These are phyloP conservation scores for Rousettus leschenaultii DNA, from an alignment of 2,113 vertebrate genomes.

Conservation along the genomic window DNA sequence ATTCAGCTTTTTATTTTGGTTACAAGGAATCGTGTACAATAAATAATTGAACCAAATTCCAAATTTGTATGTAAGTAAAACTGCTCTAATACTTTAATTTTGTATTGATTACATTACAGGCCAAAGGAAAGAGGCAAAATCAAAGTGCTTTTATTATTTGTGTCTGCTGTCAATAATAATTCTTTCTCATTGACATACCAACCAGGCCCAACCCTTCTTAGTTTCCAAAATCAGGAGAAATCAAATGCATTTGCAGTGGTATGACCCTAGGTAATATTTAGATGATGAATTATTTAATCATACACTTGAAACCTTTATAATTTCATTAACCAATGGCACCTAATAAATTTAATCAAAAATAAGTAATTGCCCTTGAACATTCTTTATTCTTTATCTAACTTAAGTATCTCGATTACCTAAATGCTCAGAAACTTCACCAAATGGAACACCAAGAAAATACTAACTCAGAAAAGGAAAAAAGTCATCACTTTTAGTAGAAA, in stretches of 20 bases:
- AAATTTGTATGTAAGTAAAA: neutral
- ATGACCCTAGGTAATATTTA: too few relatives aligned
- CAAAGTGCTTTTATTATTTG: neutral
- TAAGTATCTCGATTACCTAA: neutral
- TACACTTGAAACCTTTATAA: too few relatives aligned
- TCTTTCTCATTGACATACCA: too few relatives aligned
- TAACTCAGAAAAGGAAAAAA: neutral
- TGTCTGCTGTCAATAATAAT: neutral
- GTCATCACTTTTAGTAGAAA: neutral
- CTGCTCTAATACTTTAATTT: neutral
- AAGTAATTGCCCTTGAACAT: neutral
- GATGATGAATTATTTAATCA: too few relatives aligned
- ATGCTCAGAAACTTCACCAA: neutral
- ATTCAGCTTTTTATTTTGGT: neutral
- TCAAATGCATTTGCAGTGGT: too few relatives aligned
- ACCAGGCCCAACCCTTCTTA: too few relatives aligned
- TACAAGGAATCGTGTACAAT: constrained; percentile 18
- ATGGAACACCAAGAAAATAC: neutral
- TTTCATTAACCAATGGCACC: too few relatives aligned
- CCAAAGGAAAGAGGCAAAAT: neutral
- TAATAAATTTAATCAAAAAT: too few relatives aligned
- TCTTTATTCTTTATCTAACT: neutral
- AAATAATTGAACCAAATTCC: neutral
- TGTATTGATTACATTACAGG: neutral
- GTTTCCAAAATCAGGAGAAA: too few relatives aligned